phyloP scores from a whole-genome alignment of 2,888 invertebrate species.

The Rapana venosa region DNA sequence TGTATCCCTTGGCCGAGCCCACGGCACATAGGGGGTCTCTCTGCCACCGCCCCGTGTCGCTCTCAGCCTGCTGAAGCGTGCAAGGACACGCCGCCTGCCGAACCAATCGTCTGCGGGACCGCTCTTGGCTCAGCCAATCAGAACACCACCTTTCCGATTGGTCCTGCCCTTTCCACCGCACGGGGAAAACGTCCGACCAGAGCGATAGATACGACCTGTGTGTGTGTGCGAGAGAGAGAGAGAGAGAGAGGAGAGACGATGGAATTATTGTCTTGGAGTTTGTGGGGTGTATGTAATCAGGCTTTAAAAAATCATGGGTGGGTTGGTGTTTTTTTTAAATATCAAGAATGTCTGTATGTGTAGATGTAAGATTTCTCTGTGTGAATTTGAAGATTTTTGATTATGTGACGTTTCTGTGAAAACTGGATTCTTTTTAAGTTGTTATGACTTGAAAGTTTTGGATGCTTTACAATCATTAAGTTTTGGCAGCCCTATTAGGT shows the following conservation, averaged over 20 bases:
- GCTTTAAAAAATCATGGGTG: too few relatives aligned
- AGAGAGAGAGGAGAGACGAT: not conserved
- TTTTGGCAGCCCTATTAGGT: too few relatives aligned
- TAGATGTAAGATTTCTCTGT: too few relatives aligned
- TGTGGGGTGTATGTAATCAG: too few relatives aligned
- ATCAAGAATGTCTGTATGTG: too few relatives aligned
- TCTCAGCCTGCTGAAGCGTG: constrained; percentile 59
- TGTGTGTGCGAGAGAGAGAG: too few relatives aligned
- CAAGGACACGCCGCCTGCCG: constrained; percentile 61
- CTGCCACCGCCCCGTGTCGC: constrained; percentile 66
- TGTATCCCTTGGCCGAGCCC: constrained; percentile 36
- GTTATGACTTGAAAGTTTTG: too few relatives aligned
- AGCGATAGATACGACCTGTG: constrained; percentile 51
- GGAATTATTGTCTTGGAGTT: not conserved
- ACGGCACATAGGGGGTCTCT: constrained; percentile 63
- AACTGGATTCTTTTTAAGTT: too few relatives aligned
- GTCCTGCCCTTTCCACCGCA: constrained; percentile 51
- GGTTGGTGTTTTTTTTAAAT: too few relatives aligned
- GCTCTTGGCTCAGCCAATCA: constrained; percentile 58
- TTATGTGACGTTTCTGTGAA: too few relatives aligned
- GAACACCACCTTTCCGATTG: constrained; percentile 60
- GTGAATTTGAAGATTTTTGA: too few relatives aligned
- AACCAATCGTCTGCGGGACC: not conserved
- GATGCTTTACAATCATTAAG: too few relatives aligned
- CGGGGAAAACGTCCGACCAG: constrained; percentile 71